Percentiles rank a stretch among this genome's conserved stretches.
These are phyloP conservation scores for Sebastes jordani DNA, from an alignment of 2,797 vertebrate species.

Conservation along the genomic window DNA sequence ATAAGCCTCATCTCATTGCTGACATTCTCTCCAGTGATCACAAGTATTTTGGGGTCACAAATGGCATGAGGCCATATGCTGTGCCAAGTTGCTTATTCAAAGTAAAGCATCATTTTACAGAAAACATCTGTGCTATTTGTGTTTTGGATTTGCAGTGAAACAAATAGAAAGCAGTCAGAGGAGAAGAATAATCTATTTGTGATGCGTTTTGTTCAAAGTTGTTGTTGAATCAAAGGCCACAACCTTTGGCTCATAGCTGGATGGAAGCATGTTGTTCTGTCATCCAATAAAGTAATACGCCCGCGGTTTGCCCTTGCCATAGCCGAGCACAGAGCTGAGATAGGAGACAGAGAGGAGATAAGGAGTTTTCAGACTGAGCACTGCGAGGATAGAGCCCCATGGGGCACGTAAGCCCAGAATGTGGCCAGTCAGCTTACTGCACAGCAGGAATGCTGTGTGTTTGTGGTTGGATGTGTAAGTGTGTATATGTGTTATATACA, in stretches of 20 bases:
- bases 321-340: constrained; percentile 6
- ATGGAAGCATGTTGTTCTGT: constrained; percentile 27
- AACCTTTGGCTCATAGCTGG: constrained; percentile 38
- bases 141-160: not conserved
- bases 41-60: not conserved
- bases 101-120: not conserved
- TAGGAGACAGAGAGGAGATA: constrained; percentile 28
- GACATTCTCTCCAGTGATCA: not conserved
- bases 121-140: not conserved
- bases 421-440: constrained; percentile 53
- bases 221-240: constrained; percentile 12
- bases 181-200: constrained; percentile 10
- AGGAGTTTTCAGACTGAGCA: constrained; percentile 40
- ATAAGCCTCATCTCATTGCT: not conserved
- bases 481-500: not conserved
- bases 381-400: constrained; percentile 34
- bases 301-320: constrained; percentile 23
- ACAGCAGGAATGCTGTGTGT: constrained; percentile 29
- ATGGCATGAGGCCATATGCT: not conserved
- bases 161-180: not conserved
- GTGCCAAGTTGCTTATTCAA: not conserved
- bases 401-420: constrained; percentile 39
- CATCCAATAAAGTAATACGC: constrained; percentile 41
- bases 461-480: not conserved
- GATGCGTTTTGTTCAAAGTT: constrained; percentile 9